Conservation (phyloP, 2,797 vertebrate species). For the Bradypodion ventrale region DNA sequence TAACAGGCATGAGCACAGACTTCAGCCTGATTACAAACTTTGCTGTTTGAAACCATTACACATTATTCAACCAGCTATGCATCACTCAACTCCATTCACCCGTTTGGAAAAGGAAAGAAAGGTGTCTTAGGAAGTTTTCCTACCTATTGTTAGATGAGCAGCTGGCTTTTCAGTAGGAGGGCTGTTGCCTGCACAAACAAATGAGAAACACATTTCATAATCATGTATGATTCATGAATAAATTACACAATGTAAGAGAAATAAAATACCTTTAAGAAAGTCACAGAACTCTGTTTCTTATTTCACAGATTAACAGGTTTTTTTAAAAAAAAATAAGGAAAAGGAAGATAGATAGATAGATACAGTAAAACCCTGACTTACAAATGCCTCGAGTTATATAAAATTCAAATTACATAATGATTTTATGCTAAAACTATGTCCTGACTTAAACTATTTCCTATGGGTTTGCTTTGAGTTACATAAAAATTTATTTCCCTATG, state of each 20-base stretch:
- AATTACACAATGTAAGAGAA: not conserved
- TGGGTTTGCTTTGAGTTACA: no score
- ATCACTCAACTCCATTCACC: not conserved
- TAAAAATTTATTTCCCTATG: no score
- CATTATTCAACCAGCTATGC: not conserved
- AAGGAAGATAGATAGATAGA: no score
- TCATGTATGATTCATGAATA: not conserved
- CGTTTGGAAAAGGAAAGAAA: not conserved
- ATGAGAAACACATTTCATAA: no score
- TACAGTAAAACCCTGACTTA: no score
- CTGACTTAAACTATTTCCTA: no score
- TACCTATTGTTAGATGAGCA: constrained; percentile 67
- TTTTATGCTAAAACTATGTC: no score
- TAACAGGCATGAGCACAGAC: not conserved
- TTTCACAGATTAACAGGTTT: not conserved
- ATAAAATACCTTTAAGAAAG: not conserved
- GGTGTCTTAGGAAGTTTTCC: not conserved
- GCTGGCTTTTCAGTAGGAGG: constrained; percentile 46
- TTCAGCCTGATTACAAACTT: not conserved
- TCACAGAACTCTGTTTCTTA: not conserved
- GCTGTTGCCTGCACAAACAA: constrained; percentile 37
- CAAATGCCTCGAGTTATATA: no score
- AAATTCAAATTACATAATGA: no score
- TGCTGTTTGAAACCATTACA: not conserved
- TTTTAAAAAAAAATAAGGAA: no score